Percentiles rank a stretch among this genome's conserved stretches.
Evolutionary conservation across 2,113 vertebrate species (phyloP).

Genomic region (Melospiza georgiana): DNA sequence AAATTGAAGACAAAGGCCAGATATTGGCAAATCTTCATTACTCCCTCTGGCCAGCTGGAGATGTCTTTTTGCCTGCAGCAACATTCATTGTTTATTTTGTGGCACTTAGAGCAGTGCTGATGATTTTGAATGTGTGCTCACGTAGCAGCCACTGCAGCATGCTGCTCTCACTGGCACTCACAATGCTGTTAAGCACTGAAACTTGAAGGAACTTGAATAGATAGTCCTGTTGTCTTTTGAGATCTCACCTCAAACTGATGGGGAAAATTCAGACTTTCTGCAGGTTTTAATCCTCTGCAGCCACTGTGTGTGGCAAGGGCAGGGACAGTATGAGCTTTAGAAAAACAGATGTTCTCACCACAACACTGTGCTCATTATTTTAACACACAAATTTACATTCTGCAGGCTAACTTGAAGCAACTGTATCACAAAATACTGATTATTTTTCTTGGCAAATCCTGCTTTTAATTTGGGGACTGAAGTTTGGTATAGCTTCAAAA

Average conservation of each 20-base stretch:
- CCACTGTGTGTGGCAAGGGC: background rate
- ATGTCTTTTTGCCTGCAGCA: background rate
- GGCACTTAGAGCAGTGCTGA: background rate
- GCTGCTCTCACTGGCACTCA: background rate
- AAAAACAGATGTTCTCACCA: background rate
- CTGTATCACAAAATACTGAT: background rate
- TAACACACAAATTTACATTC: background rate
- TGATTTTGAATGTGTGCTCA: background rate
- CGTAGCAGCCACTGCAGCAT: background rate
- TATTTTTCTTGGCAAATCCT: background rate
- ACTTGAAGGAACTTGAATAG: background rate
- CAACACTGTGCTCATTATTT: background rate
- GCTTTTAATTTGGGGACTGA: background rate
- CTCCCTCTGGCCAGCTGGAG: background rate
- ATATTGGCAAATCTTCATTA: background rate
- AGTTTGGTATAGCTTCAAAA: background rate
- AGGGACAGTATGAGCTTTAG: background rate
- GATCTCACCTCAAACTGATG: background rate
- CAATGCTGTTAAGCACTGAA: rapidly evolving
- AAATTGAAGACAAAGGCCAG: background rate
- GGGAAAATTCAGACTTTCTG: background rate
- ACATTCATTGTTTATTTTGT: background rate
- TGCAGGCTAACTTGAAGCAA: background rate
- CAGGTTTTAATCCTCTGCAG: background rate
- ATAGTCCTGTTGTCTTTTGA: background rate